Percentiles rank a stretch among this genome's conserved stretches.
Evolutionary conservation across 2,113 vertebrate genomes (phyloP).

Genomic region (Labeo catla): DNA sequence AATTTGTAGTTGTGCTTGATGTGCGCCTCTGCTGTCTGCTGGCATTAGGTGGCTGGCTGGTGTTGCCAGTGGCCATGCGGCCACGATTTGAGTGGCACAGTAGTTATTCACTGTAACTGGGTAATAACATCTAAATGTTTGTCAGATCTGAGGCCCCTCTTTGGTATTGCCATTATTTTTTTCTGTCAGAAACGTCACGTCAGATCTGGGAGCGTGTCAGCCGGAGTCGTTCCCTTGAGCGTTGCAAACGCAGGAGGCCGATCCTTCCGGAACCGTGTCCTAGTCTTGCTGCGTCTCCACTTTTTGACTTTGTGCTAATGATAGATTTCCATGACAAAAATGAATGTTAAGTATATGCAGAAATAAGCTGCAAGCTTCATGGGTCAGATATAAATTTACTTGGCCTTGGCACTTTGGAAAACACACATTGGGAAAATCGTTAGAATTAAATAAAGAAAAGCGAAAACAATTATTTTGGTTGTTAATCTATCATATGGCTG

Average conservation of each 20-base stretch:
- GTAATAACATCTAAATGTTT: constrained; percentile 81
- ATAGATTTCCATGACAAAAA: neutral
- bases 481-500: constrained; percentile 25
- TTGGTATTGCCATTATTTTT: constrained; percentile 68
- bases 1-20: constrained; percentile 77
- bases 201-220: constrained; percentile 70
- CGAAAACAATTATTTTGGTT: constrained; percentile 1
- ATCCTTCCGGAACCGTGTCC: constrained; percentile 61
- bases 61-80: constrained; percentile 74
- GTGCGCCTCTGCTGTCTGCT: constrained; percentile 73
- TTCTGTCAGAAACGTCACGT: constrained; percentile 78
- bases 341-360: constrained; percentile 1
- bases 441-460: constrained; percentile 15
- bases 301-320: constrained; percentile 35
- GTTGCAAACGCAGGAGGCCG: constrained; percentile 61
- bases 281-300: constrained; percentile 48
- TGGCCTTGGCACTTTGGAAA: neutral
- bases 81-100: constrained; percentile 63
- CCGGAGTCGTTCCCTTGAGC: constrained; percentile 71
- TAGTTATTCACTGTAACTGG: constrained; percentile 73
- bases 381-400: neutral
- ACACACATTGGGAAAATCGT: neutral
- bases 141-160: constrained; percentile 75
- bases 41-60: constrained; percentile 77
- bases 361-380: neutral